Base-by-base conservation (phyloP, 2,113 vertebrate species). In the Zapornia atra region DNA sequence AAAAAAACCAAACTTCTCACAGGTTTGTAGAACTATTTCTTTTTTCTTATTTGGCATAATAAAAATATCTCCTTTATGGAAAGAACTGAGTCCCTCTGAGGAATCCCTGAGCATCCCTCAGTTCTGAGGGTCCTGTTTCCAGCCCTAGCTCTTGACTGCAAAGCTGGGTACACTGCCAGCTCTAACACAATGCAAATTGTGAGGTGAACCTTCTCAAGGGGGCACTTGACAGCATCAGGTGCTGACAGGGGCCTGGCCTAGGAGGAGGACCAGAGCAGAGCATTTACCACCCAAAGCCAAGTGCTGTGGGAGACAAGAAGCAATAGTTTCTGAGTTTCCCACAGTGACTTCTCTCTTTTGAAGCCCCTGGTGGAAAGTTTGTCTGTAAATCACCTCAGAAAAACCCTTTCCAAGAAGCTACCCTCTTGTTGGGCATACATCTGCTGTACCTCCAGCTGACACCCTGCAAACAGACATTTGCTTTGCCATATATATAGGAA, bases 161-260 rank as follows among this genome's bases (percentile, higher is more conserved):
- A 50, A 22, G 17, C 20, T 3, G 2, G 24, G 34, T 5, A 21
- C 1, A 28, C 64, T 70, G 40, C 56, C 34, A 75, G 64, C 81
- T 54, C 69, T 29, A 40, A 66, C 28, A 70, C 60, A 29, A n/a
- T 2, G 13, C 0, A 0, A 1, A 0, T 9, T 9, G 36, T 0
- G 0, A 28, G 1, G 36, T 64, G 56, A 64, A 14, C 60, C 73
- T 51, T 42, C 78, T 31, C 1, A 5, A 68, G 54, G 50, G 60
- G 33, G 38, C 33, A 64, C 42, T 68, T 79, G 1, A 56, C 25
- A 34, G 60, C 59, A 81, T 26, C 44, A 78, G 54, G 26, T 40
- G 26, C 70, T 73, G 54, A 38, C 25, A 53, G 51, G 14, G 24
- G 51, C 60, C 34, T 66, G 78, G 34, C 54, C 36, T 28, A 48